phyloP scores from a whole-genome alignment of 2,888 invertebrate genomes.

The Tinea pellionella region DNA sequence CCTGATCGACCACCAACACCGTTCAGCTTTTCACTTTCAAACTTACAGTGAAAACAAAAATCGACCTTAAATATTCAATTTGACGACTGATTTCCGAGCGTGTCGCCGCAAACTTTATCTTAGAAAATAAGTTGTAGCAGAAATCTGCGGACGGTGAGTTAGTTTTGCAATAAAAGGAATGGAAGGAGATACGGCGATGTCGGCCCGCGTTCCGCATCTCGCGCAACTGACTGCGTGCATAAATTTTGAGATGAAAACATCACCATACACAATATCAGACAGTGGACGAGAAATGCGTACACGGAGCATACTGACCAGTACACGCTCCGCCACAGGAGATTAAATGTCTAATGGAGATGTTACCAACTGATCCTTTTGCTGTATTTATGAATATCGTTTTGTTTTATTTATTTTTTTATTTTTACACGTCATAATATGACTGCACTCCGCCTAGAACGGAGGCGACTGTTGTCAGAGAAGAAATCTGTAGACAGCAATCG shows the following conservation, averaged over 20 bases:
- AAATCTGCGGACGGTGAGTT: neutral
- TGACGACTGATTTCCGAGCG: neutral
- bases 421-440: too few species aligned
- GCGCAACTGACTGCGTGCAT: conserved; percentile 24
- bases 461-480: too few species aligned
- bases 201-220: neutral
- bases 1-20: conserved; percentile 58
- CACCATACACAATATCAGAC: conserved; percentile 29
- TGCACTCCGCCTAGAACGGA: too few species aligned
- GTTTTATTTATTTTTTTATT: neutral
- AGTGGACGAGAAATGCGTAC: conserved; percentile 19
- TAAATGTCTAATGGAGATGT: conserved; percentile 30
- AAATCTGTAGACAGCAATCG: too few species aligned
- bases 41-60: conserved; percentile 23
- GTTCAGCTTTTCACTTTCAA: conserved; percentile 62
- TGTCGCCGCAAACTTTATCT: neutral
- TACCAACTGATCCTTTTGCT: neutral
- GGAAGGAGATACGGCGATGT: neutral
- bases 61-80: conserved; percentile 23
- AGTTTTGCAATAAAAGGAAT: neutral
- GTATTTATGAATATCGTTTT: neutral
- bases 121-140: conserved; percentile 13
- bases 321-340: conserved; percentile 17
- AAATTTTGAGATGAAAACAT: conserved; percentile 48
- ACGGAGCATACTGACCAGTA: neutral